A percentile compares a stretch with the other conserved stretches of the same genome.
These are phyloP conservation scores for Platanista minor DNA, from an alignment of 2,113 vertebrate genomes.

Conservation along the genomic window DNA sequence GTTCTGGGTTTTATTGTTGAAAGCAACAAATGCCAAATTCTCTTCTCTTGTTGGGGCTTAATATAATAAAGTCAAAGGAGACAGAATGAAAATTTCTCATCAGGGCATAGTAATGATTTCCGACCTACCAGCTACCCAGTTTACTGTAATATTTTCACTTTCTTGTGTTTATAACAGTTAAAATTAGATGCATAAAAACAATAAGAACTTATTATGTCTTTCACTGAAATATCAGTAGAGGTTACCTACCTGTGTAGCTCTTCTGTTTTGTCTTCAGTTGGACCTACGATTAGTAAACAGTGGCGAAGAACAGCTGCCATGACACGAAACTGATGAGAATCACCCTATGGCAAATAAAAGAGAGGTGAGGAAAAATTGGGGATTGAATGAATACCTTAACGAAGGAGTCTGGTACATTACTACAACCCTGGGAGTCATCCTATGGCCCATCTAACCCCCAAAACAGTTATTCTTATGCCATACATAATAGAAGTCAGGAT, in stretches of 20 bases:
- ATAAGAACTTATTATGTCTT: neutral
- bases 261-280: conserved; percentile 95
- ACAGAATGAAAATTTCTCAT: neutral
- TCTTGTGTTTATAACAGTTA: neutral
- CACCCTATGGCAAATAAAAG: conserved; percentile 85
- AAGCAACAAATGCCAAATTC: conserved; percentile 20
- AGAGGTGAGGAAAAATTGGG: conserved; percentile 74
- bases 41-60: neutral
- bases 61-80: neutral
- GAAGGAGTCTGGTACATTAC: conserved; percentile 2
- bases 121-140: neutral
- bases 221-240: neutral
- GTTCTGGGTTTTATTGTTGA: neutral
- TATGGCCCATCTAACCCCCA: neutral
- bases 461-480: neutral
- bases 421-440: neutral
- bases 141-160: conserved; percentile 17
- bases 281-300: conserved; percentile 91
- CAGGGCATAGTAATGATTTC: neutral
- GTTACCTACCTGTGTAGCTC: conserved; percentile 93
- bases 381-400: conserved; percentile 73
- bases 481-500: neutral
- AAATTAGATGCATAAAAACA: neutral
- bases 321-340: conserved; percentile 92
- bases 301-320: conserved; percentile 94